Conservation (phyloP, 2,888 invertebrate species). For the Drosophila mimetica region DNA sequence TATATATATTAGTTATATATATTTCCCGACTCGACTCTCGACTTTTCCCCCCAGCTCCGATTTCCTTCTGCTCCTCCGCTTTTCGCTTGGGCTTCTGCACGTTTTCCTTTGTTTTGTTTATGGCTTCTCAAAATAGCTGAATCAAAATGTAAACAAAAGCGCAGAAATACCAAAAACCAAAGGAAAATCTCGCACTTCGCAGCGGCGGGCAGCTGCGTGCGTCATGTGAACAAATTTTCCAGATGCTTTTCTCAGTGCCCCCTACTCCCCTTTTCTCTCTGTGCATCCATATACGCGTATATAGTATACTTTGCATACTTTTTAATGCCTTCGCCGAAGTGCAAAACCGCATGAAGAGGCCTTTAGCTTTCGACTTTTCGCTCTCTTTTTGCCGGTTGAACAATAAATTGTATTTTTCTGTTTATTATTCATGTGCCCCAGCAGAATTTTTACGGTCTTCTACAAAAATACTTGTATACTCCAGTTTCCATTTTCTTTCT, state of each 20-base stretch:
- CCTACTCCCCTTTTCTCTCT: not conserved
- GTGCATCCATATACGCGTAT: constrained; percentile 10
- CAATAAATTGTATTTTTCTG: constrained; percentile 56
- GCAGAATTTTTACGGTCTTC: constrained; percentile 43
- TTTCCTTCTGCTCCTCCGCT: constrained; percentile 13
- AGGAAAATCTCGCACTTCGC: constrained; percentile 46
- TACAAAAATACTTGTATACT: constrained; percentile 2
- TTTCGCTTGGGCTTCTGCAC: constrained; percentile 37
- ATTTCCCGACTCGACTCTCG: constrained; percentile 37
- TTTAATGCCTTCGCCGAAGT: constrained; percentile 68
- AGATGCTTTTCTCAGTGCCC: constrained; percentile 55
- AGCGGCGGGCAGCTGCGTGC: constrained; percentile 70
- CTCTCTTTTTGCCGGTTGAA: constrained; percentile 21
- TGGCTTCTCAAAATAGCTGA: constrained; percentile 78
- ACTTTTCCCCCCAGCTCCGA: constrained; percentile 19
- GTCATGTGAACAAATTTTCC: constrained; percentile 74
- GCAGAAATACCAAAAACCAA: constrained; percentile 48
- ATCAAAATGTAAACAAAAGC: constrained; percentile 77
- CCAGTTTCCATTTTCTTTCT: constrained; percentile 14
- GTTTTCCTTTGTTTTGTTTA: constrained; percentile 67
- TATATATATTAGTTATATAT: constrained; percentile 40
- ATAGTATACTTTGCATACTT: constrained; percentile 59
- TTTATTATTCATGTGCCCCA: constrained; percentile 66
- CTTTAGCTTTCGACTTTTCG: constrained; percentile 39
- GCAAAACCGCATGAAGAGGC: constrained; percentile 71